These are phyloP conservation scores for Fulica atra DNA, from an alignment of 2,113 vertebrate species.

Conservation along the genomic window DNA sequence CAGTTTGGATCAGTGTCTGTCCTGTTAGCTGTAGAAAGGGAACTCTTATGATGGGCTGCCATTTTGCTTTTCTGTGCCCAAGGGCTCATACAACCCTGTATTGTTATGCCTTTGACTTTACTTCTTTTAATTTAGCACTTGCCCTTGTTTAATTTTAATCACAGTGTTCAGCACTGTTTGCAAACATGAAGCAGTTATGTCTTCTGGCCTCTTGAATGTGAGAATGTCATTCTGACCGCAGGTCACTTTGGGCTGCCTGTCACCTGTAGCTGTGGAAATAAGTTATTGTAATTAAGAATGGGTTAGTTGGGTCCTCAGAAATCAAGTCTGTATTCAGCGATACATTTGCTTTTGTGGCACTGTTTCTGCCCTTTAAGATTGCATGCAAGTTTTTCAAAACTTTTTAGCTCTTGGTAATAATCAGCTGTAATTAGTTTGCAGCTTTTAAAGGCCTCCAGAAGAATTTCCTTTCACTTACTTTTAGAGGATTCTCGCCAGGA, in stretches of 20 bases:
- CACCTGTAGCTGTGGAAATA: constrained; percentile 62
- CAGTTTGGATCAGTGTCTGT: not conserved
- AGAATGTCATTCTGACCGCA: constrained; percentile 58
- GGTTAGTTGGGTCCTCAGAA: not conserved
- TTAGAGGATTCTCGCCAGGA: not conserved
- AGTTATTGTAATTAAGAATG: constrained; percentile 2
- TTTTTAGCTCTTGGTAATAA: not conserved
- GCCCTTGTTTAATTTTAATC: constrained; percentile 54
- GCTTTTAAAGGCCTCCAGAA: not conserved
- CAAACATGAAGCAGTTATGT: constrained; percentile 35
- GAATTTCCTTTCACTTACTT: not conserved
- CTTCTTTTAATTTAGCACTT: not conserved
- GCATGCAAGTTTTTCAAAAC: not conserved
- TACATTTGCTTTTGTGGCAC: not conserved
- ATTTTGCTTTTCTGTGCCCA: not conserved
- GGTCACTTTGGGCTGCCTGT: constrained; percentile 55
- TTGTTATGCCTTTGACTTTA: constrained; percentile 9
- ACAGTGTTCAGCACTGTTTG: constrained; percentile 58
- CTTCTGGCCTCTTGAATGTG: constrained; percentile 32
- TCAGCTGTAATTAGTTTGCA: not conserved
- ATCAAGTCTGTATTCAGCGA: not conserved
- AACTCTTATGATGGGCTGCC: not conserved
- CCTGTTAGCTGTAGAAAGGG: not conserved
- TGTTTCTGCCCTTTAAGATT: not conserved
- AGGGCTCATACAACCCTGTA: not conserved